Base-by-base conservation (phyloP, 2,888 invertebrate species). In the Phania funesta region DNA sequence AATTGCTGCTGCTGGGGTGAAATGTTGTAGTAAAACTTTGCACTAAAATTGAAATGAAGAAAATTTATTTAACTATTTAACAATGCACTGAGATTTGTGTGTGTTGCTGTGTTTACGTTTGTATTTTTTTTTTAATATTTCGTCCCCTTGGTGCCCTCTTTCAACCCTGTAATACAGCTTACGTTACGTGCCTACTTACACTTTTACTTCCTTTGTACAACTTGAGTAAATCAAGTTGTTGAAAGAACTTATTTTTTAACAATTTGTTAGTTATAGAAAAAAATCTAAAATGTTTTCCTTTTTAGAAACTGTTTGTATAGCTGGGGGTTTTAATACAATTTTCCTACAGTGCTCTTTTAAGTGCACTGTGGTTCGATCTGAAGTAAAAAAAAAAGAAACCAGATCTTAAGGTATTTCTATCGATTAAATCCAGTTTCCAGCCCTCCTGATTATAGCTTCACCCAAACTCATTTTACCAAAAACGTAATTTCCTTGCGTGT, bases 1-100 rank as follows among this genome's bases (percentile, higher is more conserved):
- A 64, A 64, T 80, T 84, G 60, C 76, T 54, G 74, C 68, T 67
- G 58, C 58, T 60, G 70, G 62, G 41, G 38, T 44, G 29, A 41
- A 44, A 44, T 73, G 62, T 62, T 62, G 41, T 22, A 41, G 50
- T 41, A 58, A 52, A 46, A 52, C 6, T 70, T 20, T 35, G 29
- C 24, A 38, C 6, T 29, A 62, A 54, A 62, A 48, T 48, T 60
- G 38, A 18, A 50, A 38, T n/a, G n/a, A 74, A 67, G 35, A 44
- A 50, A 60, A 67, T 35, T 48, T 0, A 16, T 67, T 52, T 62
- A 26, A 0, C 24, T 54, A 16, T 70, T 77, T 56, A 70, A 77
- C 77, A 78, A 78, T 46, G 26, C 38, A 38, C 70, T 46, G 38
- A 26, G 70, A 78, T 78, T 78, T 64, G n/a, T 56, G 16, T 38